Base-by-base conservation (phyloP, 2,888 invertebrate species). In the Ariolimax columbianus region DNA sequence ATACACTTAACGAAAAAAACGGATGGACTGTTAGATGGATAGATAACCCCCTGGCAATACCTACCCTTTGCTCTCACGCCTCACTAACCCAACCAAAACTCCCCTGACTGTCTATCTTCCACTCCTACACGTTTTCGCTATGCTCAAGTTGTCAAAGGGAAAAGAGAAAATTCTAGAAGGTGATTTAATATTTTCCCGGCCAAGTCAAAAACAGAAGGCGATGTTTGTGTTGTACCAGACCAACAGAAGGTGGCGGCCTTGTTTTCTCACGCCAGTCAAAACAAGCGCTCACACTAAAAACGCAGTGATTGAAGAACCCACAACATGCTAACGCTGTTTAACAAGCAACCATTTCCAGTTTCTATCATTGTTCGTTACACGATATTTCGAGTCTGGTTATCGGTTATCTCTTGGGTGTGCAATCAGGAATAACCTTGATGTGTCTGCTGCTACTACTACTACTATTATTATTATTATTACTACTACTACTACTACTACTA, bases 171-270 rank as follows among this genome's bases (percentile, higher is more conserved):
- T 47, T 47, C 47, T 23, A 55, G 55, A 55, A 55, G 55, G 55
- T 55, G 55, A 55, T 55, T 66, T 40, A 78, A 66, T 63, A 63
- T 78, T 73, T 73, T 59, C 70, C 59, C 38, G 82, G 73, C 40
- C n/a, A 26, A 26, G 26, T 19, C 55, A 11, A 11, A 55, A 82
- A 82, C 82, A 72, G 51, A 59, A 19, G 73, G 73, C 40, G 38
- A 73, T 73, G 82, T 73, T 82, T 55, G 73, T 36, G 59, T 47
- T 73, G 59, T 59, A 17, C n/a, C 17, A 26, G 36, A 19, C 33
- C 19, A 73, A 72, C 82, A 82, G 73, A 82, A 51, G 82, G 82
- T 82, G 82, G 73, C 73, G 82, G 40, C n/a, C 55, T 59, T 82
- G 82, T 82, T 73, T 33, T n/a, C 23, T 30, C 51, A 3, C 59